Evolutionary conservation across 2,888 invertebrate genomes (phyloP), one percentile per base, ranked within the genome.

Genomic region (Fabriciana adippe): DNA sequence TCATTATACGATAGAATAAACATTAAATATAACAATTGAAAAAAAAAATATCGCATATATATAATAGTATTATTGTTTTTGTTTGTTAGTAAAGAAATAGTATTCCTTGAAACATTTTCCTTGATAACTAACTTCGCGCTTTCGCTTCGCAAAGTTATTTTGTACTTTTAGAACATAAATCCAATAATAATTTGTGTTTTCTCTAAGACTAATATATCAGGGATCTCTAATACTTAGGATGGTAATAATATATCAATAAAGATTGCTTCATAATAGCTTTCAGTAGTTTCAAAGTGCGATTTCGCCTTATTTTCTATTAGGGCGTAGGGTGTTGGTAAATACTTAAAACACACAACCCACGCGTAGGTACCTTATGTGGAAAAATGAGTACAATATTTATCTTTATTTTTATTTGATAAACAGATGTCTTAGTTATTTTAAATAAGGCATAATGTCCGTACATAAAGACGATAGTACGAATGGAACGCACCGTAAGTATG

Each of bases 321-420:
- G 74, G 69, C 66, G 67, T 69, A 69, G 69, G 66, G 66, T 66
- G 65, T 51, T 63, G 73, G 73, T 72, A 72, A 64, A 59, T 74
- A 70, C 72, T 31, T 14, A 15, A 18, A 48, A 56, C 50, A 64
- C 53, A 53, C 61, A 21, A 54, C 62, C 62, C 26, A 54, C 62
- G 53, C 54, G 26, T 41, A n/a, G n/a, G n/a, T n/a, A 26, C 6
- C 54, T 62, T n/a, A 4, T 54, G 21, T 62, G 11, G 26, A 5
- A 51, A 26, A 21, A 61, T 16, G 50, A n/a, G 16, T 51, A 51
- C 50, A 41, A 35, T 15, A 15, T 15, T 3, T 16, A 14, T 61
- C 15, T 26, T n/a, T 35, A 31, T 16, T 15, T 60, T 60, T 60
- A 47, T 50, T 16, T 48, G 14, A 60, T 50, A 60, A 50, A 48